These are phyloP conservation scores for Orcinus orca DNA, from an alignment of 2,113 vertebrate species.

Conservation along the genomic window DNA sequence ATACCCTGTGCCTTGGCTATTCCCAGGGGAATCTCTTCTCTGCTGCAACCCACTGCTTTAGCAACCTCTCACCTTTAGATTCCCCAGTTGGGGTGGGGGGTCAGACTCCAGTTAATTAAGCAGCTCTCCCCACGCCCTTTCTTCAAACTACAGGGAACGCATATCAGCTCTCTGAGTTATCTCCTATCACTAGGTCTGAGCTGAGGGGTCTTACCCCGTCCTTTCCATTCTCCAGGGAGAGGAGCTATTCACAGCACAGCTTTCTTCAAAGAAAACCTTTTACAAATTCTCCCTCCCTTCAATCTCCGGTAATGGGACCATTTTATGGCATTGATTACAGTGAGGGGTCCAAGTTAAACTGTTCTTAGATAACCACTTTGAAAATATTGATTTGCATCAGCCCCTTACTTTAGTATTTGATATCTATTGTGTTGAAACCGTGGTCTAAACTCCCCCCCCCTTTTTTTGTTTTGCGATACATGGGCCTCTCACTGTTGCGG, in stretches of 20 bases:
- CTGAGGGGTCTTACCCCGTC: no score
- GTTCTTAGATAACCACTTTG: not conserved
- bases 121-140: not conserved
- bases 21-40: not conserved
- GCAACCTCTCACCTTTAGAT: not conserved
- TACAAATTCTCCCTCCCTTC: not conserved
- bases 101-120: not conserved
- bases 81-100: not conserved
- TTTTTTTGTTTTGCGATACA: no score
- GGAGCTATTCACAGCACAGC: not conserved
- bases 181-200: not conserved
- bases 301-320: not conserved
- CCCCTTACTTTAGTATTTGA: not conserved
- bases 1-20: not conserved
- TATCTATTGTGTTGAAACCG: not conserved
- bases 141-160: not conserved
- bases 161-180: not conserved
- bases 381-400: not conserved
- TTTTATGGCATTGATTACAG: not conserved
- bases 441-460: no score
- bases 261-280: not conserved
- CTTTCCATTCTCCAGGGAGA: not conserved
- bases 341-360: not conserved
- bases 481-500: no score
- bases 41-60: not conserved